These are phyloP conservation scores for Ptycholaimellus sp. DNA, from an alignment of 2,888 invertebrate genomes.

Conservation along the genomic window DNA sequence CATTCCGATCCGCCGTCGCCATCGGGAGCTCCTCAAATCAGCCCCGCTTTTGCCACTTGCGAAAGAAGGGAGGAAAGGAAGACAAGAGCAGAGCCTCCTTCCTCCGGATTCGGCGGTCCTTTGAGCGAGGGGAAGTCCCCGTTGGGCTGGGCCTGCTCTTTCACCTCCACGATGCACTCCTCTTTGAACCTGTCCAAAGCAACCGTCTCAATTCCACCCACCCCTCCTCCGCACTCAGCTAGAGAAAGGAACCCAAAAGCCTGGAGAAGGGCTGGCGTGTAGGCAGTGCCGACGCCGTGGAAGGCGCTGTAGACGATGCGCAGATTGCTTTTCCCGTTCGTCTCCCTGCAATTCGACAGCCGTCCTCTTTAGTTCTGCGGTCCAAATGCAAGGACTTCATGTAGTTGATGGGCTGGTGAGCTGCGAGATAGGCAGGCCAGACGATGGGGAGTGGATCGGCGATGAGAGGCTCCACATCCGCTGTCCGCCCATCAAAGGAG, in stretches of 20 bases:
- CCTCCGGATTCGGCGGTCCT: slow-evolving; percentile 87
- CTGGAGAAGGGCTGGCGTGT: slow-evolving; percentile 48
- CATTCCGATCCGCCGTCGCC: slow-evolving; percentile 46
- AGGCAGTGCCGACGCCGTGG: slow-evolving; percentile 81
- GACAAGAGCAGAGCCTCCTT: slow-evolving; percentile 35
- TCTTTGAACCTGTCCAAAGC: no score
- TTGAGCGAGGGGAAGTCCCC: slow-evolving; percentile 92
- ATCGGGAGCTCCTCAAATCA: slow-evolving; percentile 49
- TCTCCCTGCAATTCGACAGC: slow-evolving; percentile 9
- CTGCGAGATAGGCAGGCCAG: no score
- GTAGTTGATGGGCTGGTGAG: no score
- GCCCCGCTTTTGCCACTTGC: slow-evolving; percentile 1
- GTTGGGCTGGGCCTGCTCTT: slow-evolving; percentile 50
- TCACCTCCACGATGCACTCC: no score
- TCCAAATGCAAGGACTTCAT: no score
- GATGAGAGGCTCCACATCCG: no score
- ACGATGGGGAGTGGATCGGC: no score
- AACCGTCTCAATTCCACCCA: no score
- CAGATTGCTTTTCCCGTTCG: slow-evolving; percentile 28
- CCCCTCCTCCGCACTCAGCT: no score
- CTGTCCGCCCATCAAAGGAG: no score
- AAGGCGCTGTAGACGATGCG: slow-evolving; percentile 74
- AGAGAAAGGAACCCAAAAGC: slow-evolving; percentile 49
- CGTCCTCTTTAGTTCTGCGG: no score
- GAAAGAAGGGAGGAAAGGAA: not conserved